Conservation (phyloP, 2,888 invertebrate genomes). For the Myopa testacea region DNA sequence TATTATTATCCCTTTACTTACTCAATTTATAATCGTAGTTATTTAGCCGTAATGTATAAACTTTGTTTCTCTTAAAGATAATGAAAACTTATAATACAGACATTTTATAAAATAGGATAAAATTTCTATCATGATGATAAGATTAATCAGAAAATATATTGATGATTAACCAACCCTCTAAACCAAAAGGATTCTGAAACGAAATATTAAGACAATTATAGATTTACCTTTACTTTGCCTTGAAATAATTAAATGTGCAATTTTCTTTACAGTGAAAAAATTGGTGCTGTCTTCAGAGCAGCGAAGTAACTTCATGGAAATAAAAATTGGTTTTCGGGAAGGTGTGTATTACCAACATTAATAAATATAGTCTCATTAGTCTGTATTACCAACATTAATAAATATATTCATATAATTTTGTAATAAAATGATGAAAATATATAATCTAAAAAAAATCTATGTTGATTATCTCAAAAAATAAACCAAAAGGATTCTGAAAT, state of each 20-base stretch:
- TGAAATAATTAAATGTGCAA: neutral
- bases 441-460: conserved; percentile 44
- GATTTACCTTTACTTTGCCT: neutral
- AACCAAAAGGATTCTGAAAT: conserved; percentile 47
- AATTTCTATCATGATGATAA: conserved; percentile 40
- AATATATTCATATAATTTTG: neutral
- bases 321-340: neutral
- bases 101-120: no score
- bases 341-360: conserved; percentile 3
- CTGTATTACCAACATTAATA: conserved; percentile 2
- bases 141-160: conserved; percentile 29
- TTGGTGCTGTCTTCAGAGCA: neutral
- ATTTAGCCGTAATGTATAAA: no score
- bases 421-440: conserved; percentile 40
- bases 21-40: no score
- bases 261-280: neutral
- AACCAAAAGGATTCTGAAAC: conserved; percentile 47
- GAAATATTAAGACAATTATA: neutral
- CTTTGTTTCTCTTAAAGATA: no score
- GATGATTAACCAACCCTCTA: conserved; percentile 45
- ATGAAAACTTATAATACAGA: no score
- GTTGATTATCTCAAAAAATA: conserved; percentile 44
- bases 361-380: neutral
- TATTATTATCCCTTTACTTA: no score
- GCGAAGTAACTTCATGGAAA: neutral